Percentiles rank a stretch among this genome's conserved stretches.
phyloP scores from a whole-genome alignment of 1,140 invertebrate genomes.

The Oryctes rhinoceros region DNA sequence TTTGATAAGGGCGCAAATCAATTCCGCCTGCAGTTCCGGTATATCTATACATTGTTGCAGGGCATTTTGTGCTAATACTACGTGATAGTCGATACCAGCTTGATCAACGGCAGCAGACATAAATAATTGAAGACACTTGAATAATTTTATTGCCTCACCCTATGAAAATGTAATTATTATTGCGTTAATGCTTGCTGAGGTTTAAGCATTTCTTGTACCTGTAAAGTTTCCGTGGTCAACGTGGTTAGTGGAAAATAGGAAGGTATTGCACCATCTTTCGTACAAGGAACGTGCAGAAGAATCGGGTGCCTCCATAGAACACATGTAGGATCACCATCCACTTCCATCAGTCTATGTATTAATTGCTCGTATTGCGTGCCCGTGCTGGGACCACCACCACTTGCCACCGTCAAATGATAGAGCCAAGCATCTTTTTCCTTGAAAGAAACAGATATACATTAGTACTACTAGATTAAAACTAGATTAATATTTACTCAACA shows the following conservation, averaged over 20 bases:
- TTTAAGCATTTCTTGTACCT: conserved; percentile 48
- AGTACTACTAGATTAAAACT: not conserved
- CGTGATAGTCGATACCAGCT: conserved; percentile 95
- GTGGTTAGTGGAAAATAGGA: conserved; percentile 60
- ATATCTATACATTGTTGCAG: conserved; percentile 89
- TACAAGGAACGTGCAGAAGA: conserved; percentile 73
- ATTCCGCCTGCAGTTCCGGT: conserved; percentile 89
- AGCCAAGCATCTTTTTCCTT: conserved; percentile 90
- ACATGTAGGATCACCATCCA: conserved; percentile 92
- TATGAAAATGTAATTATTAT: conserved; percentile 66
- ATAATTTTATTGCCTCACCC: conserved; percentile 91
- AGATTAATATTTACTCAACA: too few species aligned
- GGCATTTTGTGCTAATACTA: conserved; percentile 93
- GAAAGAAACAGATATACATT: not conserved
- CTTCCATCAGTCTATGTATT: conserved; percentile 94
- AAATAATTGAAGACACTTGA: conserved; percentile 95
- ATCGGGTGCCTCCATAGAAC: conserved; percentile 94
- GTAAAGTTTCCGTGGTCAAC: conserved; percentile 56
- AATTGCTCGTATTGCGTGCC: conserved; percentile 96
- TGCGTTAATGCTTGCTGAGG: not conserved
- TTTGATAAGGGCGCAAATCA: conserved; percentile 89
- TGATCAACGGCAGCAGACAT: conserved; percentile 94
- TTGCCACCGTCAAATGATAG: conserved; percentile 93
- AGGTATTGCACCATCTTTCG: conserved; percentile 59
- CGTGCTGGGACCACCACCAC: conserved; percentile 86